Evolutionary conservation across 2,113 vertebrate genomes (phyloP), one percentile per base, ranked within the genome.

Genomic region (Ctenodactylus gundi): DNA sequence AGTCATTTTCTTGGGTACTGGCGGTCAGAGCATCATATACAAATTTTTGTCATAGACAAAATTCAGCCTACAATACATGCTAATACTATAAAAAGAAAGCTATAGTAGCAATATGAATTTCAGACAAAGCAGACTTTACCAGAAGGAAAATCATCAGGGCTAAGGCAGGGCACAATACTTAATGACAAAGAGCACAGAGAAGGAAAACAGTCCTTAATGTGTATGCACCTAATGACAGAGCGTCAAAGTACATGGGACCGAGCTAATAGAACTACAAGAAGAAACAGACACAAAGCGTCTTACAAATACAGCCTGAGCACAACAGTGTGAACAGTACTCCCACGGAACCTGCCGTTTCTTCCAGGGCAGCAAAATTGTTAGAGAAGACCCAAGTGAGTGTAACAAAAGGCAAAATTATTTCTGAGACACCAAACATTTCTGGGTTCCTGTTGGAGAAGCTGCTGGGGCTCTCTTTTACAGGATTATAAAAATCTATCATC

Each of bases 401-500:
- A 95, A 94, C 85, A 93, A 90, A 95, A 65, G 39, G 14, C 75
- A 89, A 85, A 96, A 93, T 90, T 34, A 93, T 89, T 96, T 92
- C 78, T 25, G 44, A 96, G 92, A 90, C 73, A 92, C 60, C 90
- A 95, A 93, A 90, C 85, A 94, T 92, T 88, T 96, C 90, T 90
- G 75, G 85, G 60, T 78, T 90, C 73, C 49, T 68, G 41, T 85
- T 88, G 64, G 88, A 96, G 77, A 95, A 97, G 73, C 88, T 95
- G 82, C 67, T 12, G 0, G 91, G 93, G 67, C 53, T 88, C 89
- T 93, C 94, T 97, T 97, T 96, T 72, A 94, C 34, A 83, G 95
- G 92, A 95, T 95, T 97, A 94, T 78, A 81, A 88, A n/a, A 95
- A 64, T 92, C 92, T 78, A 72, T 88, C 65, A 85, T 92, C 81